A percentile compares a stretch with the other conserved stretches of the same genome.
Evolutionary conservation across 2,113 vertebrate genomes (phyloP).

Genomic region (Mormyrus lacerda): DNA sequence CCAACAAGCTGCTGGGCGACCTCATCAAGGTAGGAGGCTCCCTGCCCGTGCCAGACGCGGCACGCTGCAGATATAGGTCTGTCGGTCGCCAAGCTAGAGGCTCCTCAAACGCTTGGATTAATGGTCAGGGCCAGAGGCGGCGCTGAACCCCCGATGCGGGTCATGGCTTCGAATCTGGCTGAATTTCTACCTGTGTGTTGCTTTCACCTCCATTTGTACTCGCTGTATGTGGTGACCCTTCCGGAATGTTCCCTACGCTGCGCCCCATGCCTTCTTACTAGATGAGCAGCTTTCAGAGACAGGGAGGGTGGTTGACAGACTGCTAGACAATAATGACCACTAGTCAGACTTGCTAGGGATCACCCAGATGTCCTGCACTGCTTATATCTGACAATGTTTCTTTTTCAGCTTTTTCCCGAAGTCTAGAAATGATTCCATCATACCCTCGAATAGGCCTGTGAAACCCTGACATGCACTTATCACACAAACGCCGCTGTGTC

Average conservation of each 20-base stretch:
- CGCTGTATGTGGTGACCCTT: background rate
- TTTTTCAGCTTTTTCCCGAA: background rate
- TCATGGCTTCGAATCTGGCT: background rate
- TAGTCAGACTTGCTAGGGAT: background rate
- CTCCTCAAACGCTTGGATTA: background rate
- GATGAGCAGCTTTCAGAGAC: background rate
- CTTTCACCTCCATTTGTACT: background rate
- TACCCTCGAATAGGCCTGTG: background rate
- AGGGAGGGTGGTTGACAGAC: background rate
- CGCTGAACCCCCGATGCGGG: background rate
- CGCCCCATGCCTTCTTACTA: background rate
- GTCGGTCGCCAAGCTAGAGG: background rate
- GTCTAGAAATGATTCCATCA: background rate
- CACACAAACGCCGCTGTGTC: background rate
- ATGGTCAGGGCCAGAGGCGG: background rate
- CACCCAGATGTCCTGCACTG: background rate
- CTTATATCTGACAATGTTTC: background rate
- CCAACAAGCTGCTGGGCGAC: conserved; percentile 90
- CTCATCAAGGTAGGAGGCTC: conserved; percentile 82
- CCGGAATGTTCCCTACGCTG: background rate
- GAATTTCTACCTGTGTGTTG: background rate
- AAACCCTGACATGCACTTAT: background rate
- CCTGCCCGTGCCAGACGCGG: background rate
- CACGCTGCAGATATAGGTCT: background rate
- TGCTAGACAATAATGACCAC: background rate